Evolutionary conservation across 2,888 invertebrate genomes (phyloP), one percentile per base, ranked within the genome.

Genomic region (Eupithecia exiguata): DNA sequence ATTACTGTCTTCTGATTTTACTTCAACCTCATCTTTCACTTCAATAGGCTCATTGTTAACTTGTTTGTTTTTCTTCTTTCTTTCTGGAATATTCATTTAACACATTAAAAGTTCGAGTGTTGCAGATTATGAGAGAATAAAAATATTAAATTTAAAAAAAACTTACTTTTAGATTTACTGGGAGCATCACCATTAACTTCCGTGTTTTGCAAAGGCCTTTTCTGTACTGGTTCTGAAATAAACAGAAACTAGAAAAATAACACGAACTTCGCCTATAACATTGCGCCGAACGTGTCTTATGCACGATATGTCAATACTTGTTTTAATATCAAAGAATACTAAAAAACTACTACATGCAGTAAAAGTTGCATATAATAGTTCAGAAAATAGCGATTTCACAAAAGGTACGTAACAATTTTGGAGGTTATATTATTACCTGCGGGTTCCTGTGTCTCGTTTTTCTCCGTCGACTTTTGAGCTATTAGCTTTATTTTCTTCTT

Each of bases 401-500:
- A 38, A 4, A 21, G 16, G n/a, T n/a, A n/a, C n/a, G 16, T 21
- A 1, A 49, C 49, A n/a, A 9, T 40, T 67, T 65, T 72, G 68
- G 77, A 86, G 86, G 85, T 86, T 86, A 87, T 78, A 87, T 21
- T 25, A 16, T 66, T 88, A 91, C 91, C 89, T 86, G 83, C 78
- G 81, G 72, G 74, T 69, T 81, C 81, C 71, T 84, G 83, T 35
- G 81, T 49, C 68, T 77, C 77, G 53, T 78, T 82, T 68, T 83
- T 77, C 16, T 72, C 80, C 43, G 81, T 86, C 2, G 96, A 93
- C 85, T 96, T 96, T 81, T 96, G 82, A 69, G 88, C 88, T 16
- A 86, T 85, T 14, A 96, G 84, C 79, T 95, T 95, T 38, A 96
- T 86, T 86, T 96, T 97, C 79, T 95, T 96, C 82, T 96, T 96